These are phyloP conservation scores for Agonopterix alstromeriana DNA, from an alignment of 2,888 invertebrate genomes.

Conservation along the genomic window DNA sequence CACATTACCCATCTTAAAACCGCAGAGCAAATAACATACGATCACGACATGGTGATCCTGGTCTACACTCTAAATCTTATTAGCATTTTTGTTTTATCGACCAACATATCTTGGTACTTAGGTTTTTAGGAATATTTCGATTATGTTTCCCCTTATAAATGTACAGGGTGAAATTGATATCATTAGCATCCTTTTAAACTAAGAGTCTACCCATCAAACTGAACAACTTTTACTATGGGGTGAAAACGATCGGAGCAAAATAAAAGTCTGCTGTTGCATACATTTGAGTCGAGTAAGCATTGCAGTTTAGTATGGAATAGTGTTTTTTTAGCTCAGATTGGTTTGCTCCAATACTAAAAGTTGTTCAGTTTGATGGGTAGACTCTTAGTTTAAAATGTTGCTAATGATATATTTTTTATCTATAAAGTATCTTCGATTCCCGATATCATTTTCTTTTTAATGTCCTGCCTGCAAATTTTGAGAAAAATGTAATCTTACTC, in stretches of 20 bases:
- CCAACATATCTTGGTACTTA: slow-evolving; percentile 14
- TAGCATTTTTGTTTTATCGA: slow-evolving; percentile 24
- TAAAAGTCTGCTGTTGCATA: no score
- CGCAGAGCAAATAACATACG: slow-evolving; percentile 12
- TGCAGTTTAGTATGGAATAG: no score
- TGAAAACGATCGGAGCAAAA: not conserved
- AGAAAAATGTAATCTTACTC: not conserved
- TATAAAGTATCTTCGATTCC: no score
- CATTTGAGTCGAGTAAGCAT: no score
- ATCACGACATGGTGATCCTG: slow-evolving; percentile 12
- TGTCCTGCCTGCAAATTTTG: no score
- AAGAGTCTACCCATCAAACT: no score
- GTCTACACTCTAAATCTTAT: slow-evolving; percentile 6
- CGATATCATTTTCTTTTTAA: not conserved
- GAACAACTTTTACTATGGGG: no score
- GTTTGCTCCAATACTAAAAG: no score
- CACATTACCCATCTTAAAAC: slow-evolving; percentile 5
- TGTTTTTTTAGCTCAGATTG: no score
- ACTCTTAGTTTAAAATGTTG: not conserved
- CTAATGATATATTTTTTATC: no score
- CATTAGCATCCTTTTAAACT: not conserved
- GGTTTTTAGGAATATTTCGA: not conserved
- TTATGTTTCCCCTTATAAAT: no score
- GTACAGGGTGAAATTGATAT: not conserved
- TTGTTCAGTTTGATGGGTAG: no score